These are phyloP conservation scores for Tribolium castaneum DNA, from an alignment of 1,140 invertebrate genomes.

Conservation along the genomic window DNA sequence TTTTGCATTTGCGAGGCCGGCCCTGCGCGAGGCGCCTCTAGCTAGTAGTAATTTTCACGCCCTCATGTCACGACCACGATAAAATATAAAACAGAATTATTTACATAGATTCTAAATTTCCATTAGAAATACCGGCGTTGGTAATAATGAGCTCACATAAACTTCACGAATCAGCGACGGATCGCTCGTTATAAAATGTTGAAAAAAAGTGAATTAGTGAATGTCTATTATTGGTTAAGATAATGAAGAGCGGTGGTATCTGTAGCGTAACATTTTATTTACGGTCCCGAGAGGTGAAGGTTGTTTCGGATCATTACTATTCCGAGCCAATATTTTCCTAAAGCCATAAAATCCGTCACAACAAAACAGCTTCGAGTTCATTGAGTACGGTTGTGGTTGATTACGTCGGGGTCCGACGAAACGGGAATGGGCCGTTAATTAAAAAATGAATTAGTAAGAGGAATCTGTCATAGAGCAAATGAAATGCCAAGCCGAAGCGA, in stretches of 20 bases:
- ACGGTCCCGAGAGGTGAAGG: conserved; percentile 37
- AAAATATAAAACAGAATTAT: conserved; percentile 21
- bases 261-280: conserved; percentile 41
- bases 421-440: conserved; percentile 59
- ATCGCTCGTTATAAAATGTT: background rate
- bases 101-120: conserved; percentile 13
- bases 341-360: conserved; percentile 53
- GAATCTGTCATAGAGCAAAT: conserved; percentile 61
- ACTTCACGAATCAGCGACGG: background rate
- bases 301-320: conserved; percentile 40
- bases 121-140: background rate
- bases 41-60: conserved; percentile 27
- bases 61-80: conserved; percentile 22
- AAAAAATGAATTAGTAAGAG: conserved; percentile 62
- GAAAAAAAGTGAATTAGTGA: background rate
- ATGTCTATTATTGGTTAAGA: background rate
- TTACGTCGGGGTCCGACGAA: conserved; percentile 31
- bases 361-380: conserved; percentile 46
- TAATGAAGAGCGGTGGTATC: conserved; percentile 24
- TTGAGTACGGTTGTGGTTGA: conserved; percentile 42
- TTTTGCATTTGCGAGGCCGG: background rate
- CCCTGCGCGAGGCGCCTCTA: conserved; percentile 5
- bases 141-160: background rate
- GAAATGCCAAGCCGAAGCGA: conserved; percentile 58
- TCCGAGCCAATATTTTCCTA: conserved; percentile 41